phyloP scores from a whole-genome alignment of 2,888 invertebrate genomes.

The Mactromeris polynyma region DNA sequence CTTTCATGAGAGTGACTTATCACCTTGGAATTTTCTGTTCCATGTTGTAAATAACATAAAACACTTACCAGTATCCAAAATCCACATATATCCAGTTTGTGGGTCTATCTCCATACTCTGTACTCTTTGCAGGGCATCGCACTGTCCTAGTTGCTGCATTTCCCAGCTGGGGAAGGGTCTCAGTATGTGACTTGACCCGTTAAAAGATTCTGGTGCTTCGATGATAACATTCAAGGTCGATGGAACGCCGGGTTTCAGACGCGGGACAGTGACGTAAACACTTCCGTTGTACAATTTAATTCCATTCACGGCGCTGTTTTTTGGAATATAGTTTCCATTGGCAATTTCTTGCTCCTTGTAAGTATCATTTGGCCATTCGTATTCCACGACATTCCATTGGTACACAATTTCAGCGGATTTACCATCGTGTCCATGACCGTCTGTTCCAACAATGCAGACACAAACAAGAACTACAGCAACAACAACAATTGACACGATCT shows the following conservation, averaged over 20 bases:
- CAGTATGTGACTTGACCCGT: constrained; percentile 45
- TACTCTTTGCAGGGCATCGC: constrained; percentile 72
- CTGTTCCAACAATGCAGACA: not conserved
- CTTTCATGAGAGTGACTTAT: no score
- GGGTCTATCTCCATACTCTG: constrained; percentile 78
- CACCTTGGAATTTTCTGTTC: no score
- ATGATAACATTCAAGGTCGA: constrained; percentile 70
- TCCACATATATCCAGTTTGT: constrained; percentile 76
- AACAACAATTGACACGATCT: not conserved
- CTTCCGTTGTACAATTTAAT: constrained; percentile 72
- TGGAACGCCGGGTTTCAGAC: constrained; percentile 71
- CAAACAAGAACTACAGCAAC: not conserved
- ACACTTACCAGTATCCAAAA: constrained; percentile 71
- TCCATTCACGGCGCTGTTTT: constrained; percentile 73
- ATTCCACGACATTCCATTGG: constrained; percentile 76
- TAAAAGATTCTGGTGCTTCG: not conserved
- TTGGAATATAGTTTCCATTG: constrained; percentile 58
- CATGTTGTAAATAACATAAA: not conserved
- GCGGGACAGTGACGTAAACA: constrained; percentile 73
- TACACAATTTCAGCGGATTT: constrained; percentile 58
- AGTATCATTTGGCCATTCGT: constrained; percentile 76
- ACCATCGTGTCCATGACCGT: not conserved
- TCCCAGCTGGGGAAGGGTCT: constrained; percentile 73
- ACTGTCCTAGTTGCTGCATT: constrained; percentile 69
- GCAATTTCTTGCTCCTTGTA: constrained; percentile 60